These are phyloP conservation scores for Nasalis larvatus DNA, from an alignment of 2,113 vertebrate genomes.

Conservation along the genomic window DNA sequence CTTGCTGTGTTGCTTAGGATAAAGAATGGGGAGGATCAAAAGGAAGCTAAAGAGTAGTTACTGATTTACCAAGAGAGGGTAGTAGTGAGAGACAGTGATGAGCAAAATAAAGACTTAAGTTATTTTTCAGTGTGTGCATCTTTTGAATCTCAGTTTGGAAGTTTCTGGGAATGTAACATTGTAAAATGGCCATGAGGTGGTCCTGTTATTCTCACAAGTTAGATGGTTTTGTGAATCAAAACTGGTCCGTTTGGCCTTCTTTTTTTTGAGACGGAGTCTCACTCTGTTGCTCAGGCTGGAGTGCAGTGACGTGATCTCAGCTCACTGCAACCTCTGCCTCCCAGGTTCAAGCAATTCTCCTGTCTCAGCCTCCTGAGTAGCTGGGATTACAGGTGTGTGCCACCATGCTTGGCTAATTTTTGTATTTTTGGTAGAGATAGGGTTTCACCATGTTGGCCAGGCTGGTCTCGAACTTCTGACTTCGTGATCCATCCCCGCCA, in stretches of 20 bases:
- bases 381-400: neutral
- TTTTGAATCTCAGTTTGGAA: neutral
- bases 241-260: neutral
- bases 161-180: neutral
- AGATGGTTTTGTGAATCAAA: neutral
- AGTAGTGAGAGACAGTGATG: neutral
- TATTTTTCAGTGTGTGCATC: neutral
- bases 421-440: neutral
- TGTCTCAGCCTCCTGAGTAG: neutral
- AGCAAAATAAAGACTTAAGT: neutral
- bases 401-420: neutral
- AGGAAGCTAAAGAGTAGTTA: neutral
- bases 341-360: neutral
- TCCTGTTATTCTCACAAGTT: neutral
- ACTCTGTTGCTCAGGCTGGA: neutral
- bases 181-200: neutral
- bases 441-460: neutral
- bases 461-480: neutral
- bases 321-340: neutral
- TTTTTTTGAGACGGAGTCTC: neutral
- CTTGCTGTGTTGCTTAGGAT: neutral
- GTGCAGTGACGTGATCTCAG: neutral
- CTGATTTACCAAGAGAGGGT: neutral
- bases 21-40: neutral
- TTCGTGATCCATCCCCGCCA: neutral